Evolutionary conservation across 2,888 invertebrate species (phyloP).

Genomic region (Cephus sareptanus): DNA sequence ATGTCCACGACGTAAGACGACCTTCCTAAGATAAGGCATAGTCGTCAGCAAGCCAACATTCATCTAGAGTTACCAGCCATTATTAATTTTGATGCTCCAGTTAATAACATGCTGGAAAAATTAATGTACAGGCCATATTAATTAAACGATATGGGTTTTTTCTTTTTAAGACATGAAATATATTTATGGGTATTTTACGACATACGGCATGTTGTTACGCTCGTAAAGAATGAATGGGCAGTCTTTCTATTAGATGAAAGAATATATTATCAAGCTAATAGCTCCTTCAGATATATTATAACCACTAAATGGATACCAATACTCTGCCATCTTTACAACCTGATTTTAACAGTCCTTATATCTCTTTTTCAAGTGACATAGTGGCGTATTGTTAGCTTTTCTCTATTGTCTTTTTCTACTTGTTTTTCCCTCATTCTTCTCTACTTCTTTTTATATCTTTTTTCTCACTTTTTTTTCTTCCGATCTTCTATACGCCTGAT

Average conservation of each 20-base stretch:
- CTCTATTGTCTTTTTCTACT: neutral
- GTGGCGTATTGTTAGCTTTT: neutral
- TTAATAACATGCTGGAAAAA: neutral
- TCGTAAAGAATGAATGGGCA: neutral
- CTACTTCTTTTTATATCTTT: neutral
- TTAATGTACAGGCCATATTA: neutral
- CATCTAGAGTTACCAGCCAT: neutral
- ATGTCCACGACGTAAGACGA: neutral
- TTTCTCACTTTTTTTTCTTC: neutral
- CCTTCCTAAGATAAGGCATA: neutral
- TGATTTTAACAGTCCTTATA: neutral
- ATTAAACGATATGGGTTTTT: conserved; percentile 12
- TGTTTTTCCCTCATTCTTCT: neutral
- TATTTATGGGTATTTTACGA: neutral
- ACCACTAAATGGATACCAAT: neutral
- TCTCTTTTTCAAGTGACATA: neutral
- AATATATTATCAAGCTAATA: neutral
- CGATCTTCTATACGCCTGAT: neutral
- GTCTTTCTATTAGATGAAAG: too few relatives aligned
- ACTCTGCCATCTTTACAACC: neutral
- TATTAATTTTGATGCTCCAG: neutral
- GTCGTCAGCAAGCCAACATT: neutral
- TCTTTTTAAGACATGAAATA: neutral
- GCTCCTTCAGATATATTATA: neutral
- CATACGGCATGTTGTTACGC: neutral